Percentiles rank a stretch among this genome's conserved stretches.
These are phyloP conservation scores for Cheilinus undulatus DNA, from an alignment of 2,113 vertebrate genomes.

Conservation along the genomic window DNA sequence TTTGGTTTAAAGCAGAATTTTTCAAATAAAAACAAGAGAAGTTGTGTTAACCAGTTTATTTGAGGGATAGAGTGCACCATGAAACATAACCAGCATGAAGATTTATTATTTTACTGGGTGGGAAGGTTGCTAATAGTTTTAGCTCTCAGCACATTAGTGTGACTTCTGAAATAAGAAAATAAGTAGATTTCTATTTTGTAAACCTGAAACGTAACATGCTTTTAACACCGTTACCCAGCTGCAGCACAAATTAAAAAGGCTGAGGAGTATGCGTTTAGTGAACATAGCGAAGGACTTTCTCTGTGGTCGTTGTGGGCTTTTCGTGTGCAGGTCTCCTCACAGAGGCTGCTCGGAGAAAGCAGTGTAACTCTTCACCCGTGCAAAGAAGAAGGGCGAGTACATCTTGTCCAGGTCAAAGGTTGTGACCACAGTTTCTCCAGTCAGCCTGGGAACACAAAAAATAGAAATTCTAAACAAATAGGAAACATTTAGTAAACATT, in stretches of 20 bases:
- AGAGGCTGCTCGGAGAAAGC: slow-evolving; percentile 94
- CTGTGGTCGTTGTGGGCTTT: slow-evolving; percentile 36
- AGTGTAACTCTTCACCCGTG: slow-evolving; percentile 98
- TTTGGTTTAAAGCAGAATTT: background rate
- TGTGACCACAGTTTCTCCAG: slow-evolving; percentile 93
- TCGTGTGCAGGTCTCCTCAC: slow-evolving; percentile 74
- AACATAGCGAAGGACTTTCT: slow-evolving; percentile 12
- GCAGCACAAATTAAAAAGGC: slow-evolving; percentile 61
- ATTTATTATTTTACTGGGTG: slow-evolving; percentile 63
- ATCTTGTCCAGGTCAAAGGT: slow-evolving; percentile 96
- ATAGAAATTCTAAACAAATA: background rate
- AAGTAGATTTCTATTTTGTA: slow-evolving; percentile 50
- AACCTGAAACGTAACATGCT: slow-evolving; percentile 59
- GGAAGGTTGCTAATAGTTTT: slow-evolving; percentile 59
- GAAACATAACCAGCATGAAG: slow-evolving; percentile 59
- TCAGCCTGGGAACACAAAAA: slow-evolving; percentile 82
- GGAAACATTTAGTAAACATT: too few relatives aligned
- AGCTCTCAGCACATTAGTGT: slow-evolving; percentile 47
- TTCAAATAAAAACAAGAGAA: too few relatives aligned
- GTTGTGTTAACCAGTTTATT: slow-evolving; percentile 66
- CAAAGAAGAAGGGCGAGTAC: slow-evolving; percentile 95
- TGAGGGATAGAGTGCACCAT: slow-evolving; percentile 60
- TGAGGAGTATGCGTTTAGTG: slow-evolving; percentile 25
- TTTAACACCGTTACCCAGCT: slow-evolving; percentile 58
- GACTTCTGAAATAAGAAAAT: slow-evolving; percentile 77